Evolutionary conservation across 2,888 invertebrate species (phyloP).

Genomic region (Pyrrhia umbra): DNA sequence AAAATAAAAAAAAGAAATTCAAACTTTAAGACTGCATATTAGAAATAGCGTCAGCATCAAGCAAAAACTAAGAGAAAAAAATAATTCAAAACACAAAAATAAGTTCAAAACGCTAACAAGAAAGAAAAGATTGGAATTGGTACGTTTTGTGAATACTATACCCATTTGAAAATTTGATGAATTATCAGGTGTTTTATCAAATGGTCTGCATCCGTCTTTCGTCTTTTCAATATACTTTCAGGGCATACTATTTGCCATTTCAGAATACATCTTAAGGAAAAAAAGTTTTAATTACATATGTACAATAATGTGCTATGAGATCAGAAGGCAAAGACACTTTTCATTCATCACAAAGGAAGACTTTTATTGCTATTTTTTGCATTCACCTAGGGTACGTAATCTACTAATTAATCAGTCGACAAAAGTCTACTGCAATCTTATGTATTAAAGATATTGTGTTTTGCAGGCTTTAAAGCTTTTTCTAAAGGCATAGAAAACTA

Average conservation of each 20-base stretch:
- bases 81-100: conserved; percentile 3
- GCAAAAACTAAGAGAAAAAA: neutral
- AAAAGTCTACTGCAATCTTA: neutral
- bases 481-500: too few relatives aligned
- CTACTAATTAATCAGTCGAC: neutral
- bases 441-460: neutral
- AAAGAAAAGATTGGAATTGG: conserved; percentile 25
- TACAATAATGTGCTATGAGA: conserved; percentile 85
- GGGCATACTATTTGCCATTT: conserved; percentile 60
- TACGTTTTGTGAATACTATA: conserved; percentile 44
- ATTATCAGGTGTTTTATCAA: conserved; percentile 4
- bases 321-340: conserved; percentile 77
- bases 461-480: neutral
- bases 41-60: conserved; percentile 11
- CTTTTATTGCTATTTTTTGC: conserved; percentile 13
- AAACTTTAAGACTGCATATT: conserved; percentile 11
- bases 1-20: conserved; percentile 9
- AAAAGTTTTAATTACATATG: conserved; percentile 86
- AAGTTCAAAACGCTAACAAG: conserved; percentile 27
- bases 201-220: conserved; percentile 25
- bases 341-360: conserved; percentile 79
- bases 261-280: conserved; percentile 70
- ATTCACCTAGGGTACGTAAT: neutral
- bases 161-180: conserved; percentile 30
- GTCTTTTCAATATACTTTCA: conserved; percentile 34